Conservation (phyloP, 2,888 invertebrate species). For the Neuroscelio doddi region DNA sequence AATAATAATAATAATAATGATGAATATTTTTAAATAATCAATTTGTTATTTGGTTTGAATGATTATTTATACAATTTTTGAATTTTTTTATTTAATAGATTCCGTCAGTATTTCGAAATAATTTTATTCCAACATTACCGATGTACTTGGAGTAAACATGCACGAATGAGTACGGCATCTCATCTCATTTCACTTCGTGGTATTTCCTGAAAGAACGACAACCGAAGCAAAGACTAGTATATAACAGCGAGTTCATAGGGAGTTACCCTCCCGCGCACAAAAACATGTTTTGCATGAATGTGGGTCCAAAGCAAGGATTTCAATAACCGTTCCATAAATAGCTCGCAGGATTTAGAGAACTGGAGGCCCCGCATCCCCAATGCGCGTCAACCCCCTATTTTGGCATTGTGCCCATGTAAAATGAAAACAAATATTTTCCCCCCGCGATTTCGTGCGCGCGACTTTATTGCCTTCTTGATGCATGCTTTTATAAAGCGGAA, state of each 20-base stretch:
- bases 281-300: slow-evolving; percentile 55
- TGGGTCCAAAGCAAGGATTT: slow-evolving; percentile 57
- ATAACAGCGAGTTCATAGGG: neutral
- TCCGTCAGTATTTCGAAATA: no score
- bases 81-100: no score
- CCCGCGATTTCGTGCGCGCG: slow-evolving; percentile 45
- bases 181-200: slow-evolving; percentile 20
- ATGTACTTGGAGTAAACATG: no score
- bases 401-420: slow-evolving; percentile 67
- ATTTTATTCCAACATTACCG: no score
- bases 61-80: no score
- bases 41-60: no score
- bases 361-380: slow-evolving; percentile 25
- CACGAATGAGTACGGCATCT: no score
- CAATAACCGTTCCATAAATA: slow-evolving; percentile 68
- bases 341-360: slow-evolving; percentile 53
- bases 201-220: slow-evolving; percentile 30
- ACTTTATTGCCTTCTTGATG: slow-evolving; percentile 66
- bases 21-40: no score
- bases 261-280: slow-evolving; percentile 38
- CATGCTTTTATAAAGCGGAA: slow-evolving; percentile 67
- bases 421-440: slow-evolving; percentile 65
- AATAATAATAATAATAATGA: no score
- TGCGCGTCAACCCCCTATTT: slow-evolving; percentile 52
- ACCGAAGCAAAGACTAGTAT: slow-evolving; percentile 23